Evolutionary conservation across 2,888 invertebrate species (phyloP), one percentile per base, ranked within the genome.

Genomic region (Philereme vetulata): DNA sequence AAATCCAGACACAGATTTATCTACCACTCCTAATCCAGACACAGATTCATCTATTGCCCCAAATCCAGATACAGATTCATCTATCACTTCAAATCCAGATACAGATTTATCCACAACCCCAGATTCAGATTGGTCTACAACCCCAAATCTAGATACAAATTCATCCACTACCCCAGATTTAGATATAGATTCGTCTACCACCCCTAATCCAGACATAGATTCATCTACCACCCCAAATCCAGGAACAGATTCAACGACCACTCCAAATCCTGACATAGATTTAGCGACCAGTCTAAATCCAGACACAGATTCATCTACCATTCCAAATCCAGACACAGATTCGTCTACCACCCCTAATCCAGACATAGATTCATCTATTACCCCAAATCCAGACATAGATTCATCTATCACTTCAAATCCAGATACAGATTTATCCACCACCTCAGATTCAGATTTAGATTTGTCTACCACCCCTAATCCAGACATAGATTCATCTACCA

Each of bases 261-360:
- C 45, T 6, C 51, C 65, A 38, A 53, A 48, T 21, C 47, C 53
- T 9, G 45, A 60, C 6, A 64, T 45, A 11, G 53, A 50, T 5
- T 0, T 10, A 38, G 51, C 53, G 4, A 42, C 34, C 6, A 36
- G 7, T 36, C 3, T 32, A 7, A 57, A 43, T n/a, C 21, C 60
- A 9, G 56, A 58, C n/a, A 65, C 65, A 4, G 61, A 44, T n/a
- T n/a, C n/a, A n/a, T n/a, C n/a, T 21, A 21, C 32, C 45, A 45
- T 1, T 32, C 6, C 45, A 21, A 4, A 45, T 4, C 7, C 21
- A 8, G 45, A 45, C 5, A 45, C 5, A 45, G 45, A 21, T 5
- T 10, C 10, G 3, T 32, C 45, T 6, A 45, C 45, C 5, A 45
- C 21, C 5, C 3, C 38, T 4, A 8, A 38, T 8, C 38, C 38